Evolutionary conservation across 2,888 invertebrate genomes (phyloP).

Genomic region (Drosophila flavopinicola): DNA sequence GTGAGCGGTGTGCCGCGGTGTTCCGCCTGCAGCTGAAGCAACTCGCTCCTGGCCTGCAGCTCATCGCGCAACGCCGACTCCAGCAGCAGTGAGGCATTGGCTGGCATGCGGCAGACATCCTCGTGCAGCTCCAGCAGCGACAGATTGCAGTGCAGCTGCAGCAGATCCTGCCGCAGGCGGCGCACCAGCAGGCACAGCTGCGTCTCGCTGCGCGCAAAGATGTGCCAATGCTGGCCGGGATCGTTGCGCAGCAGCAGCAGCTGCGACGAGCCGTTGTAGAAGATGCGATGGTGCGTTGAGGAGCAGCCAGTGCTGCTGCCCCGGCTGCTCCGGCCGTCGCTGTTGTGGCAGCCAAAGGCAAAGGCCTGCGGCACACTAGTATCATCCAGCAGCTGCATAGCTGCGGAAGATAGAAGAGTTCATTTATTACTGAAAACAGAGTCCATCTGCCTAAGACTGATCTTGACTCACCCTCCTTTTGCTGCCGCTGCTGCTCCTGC

Average conservation of each 20-base stretch:
- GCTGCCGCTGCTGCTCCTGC: conserved; percentile 12
- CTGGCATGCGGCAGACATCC: conserved; percentile 4
- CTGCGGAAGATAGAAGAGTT: background rate
- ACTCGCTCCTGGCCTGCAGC: conserved; percentile 36
- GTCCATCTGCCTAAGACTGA: too few relatives aligned
- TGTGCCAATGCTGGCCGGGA: conserved; percentile 50
- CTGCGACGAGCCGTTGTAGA: conserved; percentile 61
- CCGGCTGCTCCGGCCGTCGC: background rate
- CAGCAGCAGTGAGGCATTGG: conserved; percentile 46
- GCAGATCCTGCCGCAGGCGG: conserved; percentile 64
- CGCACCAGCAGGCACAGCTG: conserved; percentile 63
- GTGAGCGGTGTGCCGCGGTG: background rate
- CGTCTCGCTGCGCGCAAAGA: conserved; percentile 65
- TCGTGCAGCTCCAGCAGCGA: conserved; percentile 29
- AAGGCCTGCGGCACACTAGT: conserved; percentile 6
- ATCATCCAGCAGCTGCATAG: conserved; percentile 36
- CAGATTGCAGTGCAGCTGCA: conserved; percentile 68
- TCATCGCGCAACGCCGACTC: conserved; percentile 75
- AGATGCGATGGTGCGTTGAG: conserved; percentile 44
- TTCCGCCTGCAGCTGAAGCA: conserved; percentile 9
- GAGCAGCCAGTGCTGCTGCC: background rate
- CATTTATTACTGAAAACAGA: too few relatives aligned
- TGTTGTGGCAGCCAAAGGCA: conserved; percentile 7
- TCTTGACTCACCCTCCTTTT: background rate
- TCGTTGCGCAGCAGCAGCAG: conserved; percentile 62